A percentile compares a stretch with the other conserved stretches of the same genome.
phyloP scores from a whole-genome alignment of 2,797 vertebrate species.

The Geotrypetes seraphini region DNA sequence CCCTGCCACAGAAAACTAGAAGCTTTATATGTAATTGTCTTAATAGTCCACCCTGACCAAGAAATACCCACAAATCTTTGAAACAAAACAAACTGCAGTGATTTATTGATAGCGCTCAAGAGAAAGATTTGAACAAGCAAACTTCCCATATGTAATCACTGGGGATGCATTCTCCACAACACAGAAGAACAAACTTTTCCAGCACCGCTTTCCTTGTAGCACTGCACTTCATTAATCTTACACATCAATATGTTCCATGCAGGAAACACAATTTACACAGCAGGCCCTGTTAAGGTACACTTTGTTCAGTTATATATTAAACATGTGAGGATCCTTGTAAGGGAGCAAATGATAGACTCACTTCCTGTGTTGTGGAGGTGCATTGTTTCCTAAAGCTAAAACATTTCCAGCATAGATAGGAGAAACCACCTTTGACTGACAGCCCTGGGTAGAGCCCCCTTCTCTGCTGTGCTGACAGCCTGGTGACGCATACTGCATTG shows the following conservation, averaged over 20 bases:
- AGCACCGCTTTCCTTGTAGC: constrained; percentile 10
- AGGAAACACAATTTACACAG: background rate
- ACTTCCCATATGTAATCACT: too few species aligned
- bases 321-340: constrained; percentile 4
- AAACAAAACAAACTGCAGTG: too few species aligned
- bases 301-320: constrained; percentile 22
- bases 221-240: constrained; percentile 3
- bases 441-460: constrained; percentile 65
- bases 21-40: too few species aligned
- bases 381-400: constrained; percentile 59
- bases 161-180: too few species aligned
- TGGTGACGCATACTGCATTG: constrained; percentile 50
- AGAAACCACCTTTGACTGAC: constrained; percentile 73
- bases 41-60: too few species aligned
- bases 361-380: constrained; percentile 41
- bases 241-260: constrained; percentile 9
- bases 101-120: too few species aligned
- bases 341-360: constrained; percentile 33
- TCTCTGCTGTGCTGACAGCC: constrained; percentile 74
- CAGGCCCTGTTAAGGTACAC: too few species aligned
- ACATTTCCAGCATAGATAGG: constrained; percentile 53
- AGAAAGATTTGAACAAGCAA: too few species aligned
- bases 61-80: too few species aligned
- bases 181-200: too few species aligned
- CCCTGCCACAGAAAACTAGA: too few species aligned